These are phyloP conservation scores for Cryptomyrus ogoouensis DNA, from an alignment of 2,113 vertebrate genomes.

Conservation along the genomic window DNA sequence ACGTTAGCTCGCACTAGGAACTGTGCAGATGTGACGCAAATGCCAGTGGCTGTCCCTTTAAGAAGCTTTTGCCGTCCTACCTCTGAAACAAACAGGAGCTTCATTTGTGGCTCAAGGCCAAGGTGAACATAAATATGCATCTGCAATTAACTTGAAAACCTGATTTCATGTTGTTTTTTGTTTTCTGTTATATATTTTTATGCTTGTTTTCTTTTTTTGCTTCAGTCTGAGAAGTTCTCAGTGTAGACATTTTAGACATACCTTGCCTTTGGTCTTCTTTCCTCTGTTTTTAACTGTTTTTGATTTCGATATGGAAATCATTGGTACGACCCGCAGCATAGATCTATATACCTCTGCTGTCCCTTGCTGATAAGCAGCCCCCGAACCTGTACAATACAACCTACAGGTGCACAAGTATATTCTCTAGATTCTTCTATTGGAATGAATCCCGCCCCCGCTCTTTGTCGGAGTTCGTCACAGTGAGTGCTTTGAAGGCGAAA, in stretches of 20 bases:
- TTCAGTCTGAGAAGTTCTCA: not conserved
- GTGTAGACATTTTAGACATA: not conserved
- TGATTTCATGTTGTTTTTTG: not conserved
- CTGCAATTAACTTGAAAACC: not conserved
- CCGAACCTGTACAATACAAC: not conserved
- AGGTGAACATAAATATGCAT: not conserved
- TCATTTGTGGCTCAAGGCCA: not conserved
- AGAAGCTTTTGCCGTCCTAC: not conserved
- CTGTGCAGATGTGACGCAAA: not conserved
- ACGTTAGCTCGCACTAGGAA: not conserved
- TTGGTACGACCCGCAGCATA: not conserved
- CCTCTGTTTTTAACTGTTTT: not conserved
- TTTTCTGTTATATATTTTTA: not conserved
- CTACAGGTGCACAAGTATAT: not conserved
- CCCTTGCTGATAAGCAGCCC: not conserved
- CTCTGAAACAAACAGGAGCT: not conserved
- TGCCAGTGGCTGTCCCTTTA: not conserved
- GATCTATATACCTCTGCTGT: not conserved
- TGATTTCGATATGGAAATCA: not conserved
- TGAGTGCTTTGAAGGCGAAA: conserved; percentile 15
- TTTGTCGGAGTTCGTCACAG: conserved; percentile 21
- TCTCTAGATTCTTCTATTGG: not conserved
- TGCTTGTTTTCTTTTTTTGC: not conserved
- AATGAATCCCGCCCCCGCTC: not conserved
- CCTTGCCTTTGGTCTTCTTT: too few relatives aligned